These are phyloP conservation scores for Endomychus coccineus DNA, from an alignment of 2,888 invertebrate genomes.

Conservation along the genomic window DNA sequence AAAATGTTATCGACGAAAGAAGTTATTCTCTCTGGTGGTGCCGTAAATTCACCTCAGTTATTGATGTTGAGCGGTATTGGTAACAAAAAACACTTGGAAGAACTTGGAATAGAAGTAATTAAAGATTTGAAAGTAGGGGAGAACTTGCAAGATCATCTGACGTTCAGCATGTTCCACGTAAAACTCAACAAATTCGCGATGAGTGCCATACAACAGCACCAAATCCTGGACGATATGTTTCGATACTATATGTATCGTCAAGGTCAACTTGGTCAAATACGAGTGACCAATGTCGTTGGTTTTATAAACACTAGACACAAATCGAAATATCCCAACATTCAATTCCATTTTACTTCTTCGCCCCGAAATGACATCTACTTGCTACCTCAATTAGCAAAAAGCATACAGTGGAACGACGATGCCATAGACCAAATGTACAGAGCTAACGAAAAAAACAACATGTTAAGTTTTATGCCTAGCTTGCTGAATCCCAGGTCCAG, in stretches of 20 bases:
- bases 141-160: slow-evolving; percentile 51
- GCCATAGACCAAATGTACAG: slow-evolving; percentile 14
- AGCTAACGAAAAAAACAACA: slow-evolving; percentile 12
- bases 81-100: slow-evolving; percentile 45
- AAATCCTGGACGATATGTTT: slow-evolving; percentile 32
- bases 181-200: slow-evolving; percentile 18
- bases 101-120: slow-evolving; percentile 42
- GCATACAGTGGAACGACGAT: slow-evolving; percentile 33
- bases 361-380: slow-evolving; percentile 32
- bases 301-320: slow-evolving; percentile 46
- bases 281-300: slow-evolving; percentile 44
- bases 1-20: slow-evolving; percentile 48
- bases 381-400: slow-evolving; percentile 12
- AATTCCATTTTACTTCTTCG: slow-evolving; percentile 29
- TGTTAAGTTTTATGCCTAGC: slow-evolving; percentile 15
- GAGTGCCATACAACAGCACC: slow-evolving; percentile 8
- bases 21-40: slow-evolving; percentile 59
- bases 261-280: slow-evolving; percentile 46
- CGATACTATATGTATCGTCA: slow-evolving; percentile 46
- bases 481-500: slow-evolving; percentile 45
- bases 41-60: slow-evolving; percentile 59
- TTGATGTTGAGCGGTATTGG: slow-evolving; percentile 64
- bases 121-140: slow-evolving; percentile 48
- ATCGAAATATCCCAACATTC: slow-evolving; percentile 47
- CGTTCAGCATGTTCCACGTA: slow-evolving; percentile 32